A percentile compares a stretch with the other conserved stretches of the same genome.
These are phyloP conservation scores for Muntiacus muntjak DNA, from an alignment of 2,113 vertebrate species.

Conservation along the genomic window DNA sequence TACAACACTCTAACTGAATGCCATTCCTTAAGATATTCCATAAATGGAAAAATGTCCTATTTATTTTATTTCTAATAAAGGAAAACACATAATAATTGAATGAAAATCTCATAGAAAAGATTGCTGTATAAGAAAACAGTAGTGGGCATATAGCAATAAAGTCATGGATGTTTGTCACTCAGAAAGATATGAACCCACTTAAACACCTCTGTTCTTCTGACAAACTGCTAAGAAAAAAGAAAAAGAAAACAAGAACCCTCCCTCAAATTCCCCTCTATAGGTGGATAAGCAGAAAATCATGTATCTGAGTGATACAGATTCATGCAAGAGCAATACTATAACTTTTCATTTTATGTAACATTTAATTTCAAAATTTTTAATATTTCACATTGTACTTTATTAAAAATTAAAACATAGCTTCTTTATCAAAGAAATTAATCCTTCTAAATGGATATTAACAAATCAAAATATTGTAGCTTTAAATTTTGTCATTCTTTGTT, in stretches of 20 bases:
- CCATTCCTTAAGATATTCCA: background rate
- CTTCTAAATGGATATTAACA: background rate
- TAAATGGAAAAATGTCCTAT: background rate
- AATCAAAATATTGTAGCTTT: background rate
- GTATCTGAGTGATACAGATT: background rate
- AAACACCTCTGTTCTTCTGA: background rate
- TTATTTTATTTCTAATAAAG: conserved; percentile 18
- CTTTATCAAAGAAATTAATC: background rate
- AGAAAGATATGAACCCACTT: background rate
- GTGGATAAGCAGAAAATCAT: background rate
- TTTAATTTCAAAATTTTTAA: background rate
- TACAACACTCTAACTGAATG: background rate
- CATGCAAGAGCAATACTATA: background rate
- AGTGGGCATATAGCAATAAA: background rate
- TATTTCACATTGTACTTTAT: background rate
- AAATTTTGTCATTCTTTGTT: background rate
- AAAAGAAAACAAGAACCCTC: background rate
- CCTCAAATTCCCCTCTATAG: background rate
- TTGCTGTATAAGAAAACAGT: background rate
- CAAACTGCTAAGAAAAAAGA: background rate
- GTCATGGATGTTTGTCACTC: background rate
- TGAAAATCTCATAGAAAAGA: background rate
- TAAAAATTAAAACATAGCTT: conserved; percentile 7
- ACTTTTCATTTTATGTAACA: background rate
- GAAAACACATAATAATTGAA: background rate